These are phyloP conservation scores for Diabrotica undecimpunctata DNA, from an alignment of 1,140 invertebrate species.

Conservation along the genomic window DNA sequence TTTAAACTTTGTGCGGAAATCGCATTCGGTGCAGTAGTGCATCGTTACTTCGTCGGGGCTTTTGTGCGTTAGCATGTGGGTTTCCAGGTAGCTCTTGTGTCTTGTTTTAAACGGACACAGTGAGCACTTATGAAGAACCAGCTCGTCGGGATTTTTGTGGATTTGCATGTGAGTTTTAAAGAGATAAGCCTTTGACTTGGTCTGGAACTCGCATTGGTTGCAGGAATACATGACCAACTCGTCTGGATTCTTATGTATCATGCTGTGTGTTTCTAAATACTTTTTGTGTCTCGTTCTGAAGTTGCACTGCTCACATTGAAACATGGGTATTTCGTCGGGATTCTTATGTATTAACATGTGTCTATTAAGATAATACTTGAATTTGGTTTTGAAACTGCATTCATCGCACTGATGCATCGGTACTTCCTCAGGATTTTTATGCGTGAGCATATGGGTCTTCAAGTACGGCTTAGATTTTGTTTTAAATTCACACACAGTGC, in stretches of 20 bases:
- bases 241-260: conserved; percentile 21
- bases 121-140: conserved; percentile 18
- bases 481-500: conserved; percentile 18
- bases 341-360: conserved; percentile 21
- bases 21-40: conserved; percentile 4
- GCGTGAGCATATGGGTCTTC: conserved; percentile 20
- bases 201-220: conserved; percentile 22
- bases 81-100: conserved; percentile 21
- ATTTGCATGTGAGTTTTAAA: conserved; percentile 24
- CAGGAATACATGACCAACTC: conserved; percentile 17
- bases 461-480: conserved; percentile 22
- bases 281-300: conserved; percentile 21
- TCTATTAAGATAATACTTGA: conserved; percentile 2
- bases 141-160: conserved; percentile 16
- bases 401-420: not conserved
- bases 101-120: conserved; percentile 21
- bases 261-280: conserved; percentile 21
- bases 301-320: conserved; percentile 20
- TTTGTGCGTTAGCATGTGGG: conserved; percentile 16
- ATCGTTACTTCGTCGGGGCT: conserved; percentile 11
- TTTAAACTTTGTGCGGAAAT: not conserved
- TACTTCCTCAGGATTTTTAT: conserved; percentile 47
- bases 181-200: conserved; percentile 20
- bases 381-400: conserved; percentile 1
- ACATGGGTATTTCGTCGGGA: conserved; percentile 19